Evolutionary conservation across 2,797 vertebrate genomes (phyloP), one percentile per base, ranked within the genome.

Genomic region (Acipenser ruthenus): DNA sequence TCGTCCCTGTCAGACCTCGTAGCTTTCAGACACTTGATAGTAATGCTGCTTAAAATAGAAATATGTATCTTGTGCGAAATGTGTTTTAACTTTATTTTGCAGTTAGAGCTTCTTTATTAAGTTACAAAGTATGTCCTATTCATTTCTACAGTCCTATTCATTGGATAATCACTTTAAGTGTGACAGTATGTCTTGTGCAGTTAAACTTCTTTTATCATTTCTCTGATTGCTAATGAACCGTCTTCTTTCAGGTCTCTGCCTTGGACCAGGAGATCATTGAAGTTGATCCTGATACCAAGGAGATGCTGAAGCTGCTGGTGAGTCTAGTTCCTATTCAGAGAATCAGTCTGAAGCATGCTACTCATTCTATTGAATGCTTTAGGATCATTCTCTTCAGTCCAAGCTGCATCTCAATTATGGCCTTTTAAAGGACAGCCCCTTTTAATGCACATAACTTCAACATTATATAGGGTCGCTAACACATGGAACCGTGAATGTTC

Each of bases 231-330:
- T 6, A 58, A n/a, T 58, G 55, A 7, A 12, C 1, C 7, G 60
- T 59, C n/a, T 72, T 13, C 62, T 69, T 69, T 1, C 67, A 99
- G 97, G 93, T 98, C 60, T 99, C 97, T 74, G 97, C 97, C 71
- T 87, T 99, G 23, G 95, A 99, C 78, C 96, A 97, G 77, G 97
- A 99, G 81, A 93, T 96, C 71, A 98, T 99, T 4, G 97, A 99
- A 76, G 95, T 99, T 13, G 96, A 99, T 74, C 94, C 95, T 0
- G 96, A 99, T 78, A 99, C 97, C n/a, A 99, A 96, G 85, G 97
- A 99, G 71, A 99, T 99, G 97, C 86, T 99, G 76, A 99, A 97
- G 84, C 87, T 98, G 73, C 82, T 99, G 87, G 97, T 99, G 68
- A 88, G 93, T 84, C 50, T 8, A 6, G 13, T 23, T 47, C 0